Percentiles rank a stretch among this genome's conserved stretches.
These are phyloP conservation scores for Deilephila porcellus DNA, from an alignment of 2,888 invertebrate species.

Conservation along the genomic window DNA sequence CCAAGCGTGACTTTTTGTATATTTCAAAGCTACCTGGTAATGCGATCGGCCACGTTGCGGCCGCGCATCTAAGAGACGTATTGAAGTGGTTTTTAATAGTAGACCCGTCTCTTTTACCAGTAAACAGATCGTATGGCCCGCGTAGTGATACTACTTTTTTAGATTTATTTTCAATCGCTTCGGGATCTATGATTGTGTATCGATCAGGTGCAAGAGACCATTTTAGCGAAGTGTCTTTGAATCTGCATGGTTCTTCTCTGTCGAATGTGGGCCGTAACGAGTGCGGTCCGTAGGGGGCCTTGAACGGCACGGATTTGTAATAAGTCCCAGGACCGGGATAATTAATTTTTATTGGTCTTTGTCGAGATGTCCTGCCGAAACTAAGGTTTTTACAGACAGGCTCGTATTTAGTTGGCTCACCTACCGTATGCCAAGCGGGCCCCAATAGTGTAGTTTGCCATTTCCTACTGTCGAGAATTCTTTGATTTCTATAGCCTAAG, in stretches of 20 bases:
- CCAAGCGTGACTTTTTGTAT: slow-evolving; percentile 64
- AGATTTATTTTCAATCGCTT: slow-evolving; percentile 65
- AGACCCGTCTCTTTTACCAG: slow-evolving; percentile 77
- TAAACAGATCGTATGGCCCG: slow-evolving; percentile 77
- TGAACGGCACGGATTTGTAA: slow-evolving; percentile 60
- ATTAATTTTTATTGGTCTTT: slow-evolving; percentile 43
- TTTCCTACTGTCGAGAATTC: slow-evolving; percentile 55
- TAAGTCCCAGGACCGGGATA: slow-evolving; percentile 73
- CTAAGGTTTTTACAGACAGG: slow-evolving; percentile 65
- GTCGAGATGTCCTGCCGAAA: slow-evolving; percentile 67
- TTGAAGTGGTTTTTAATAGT: slow-evolving; percentile 83
- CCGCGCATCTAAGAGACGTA: slow-evolving; percentile 53
- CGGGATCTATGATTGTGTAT: slow-evolving; percentile 69
- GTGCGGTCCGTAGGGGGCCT: slow-evolving; percentile 67
- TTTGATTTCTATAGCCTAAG: slow-evolving; percentile 74
- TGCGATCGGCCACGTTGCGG: slow-evolving; percentile 71
- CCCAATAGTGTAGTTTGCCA: slow-evolving; percentile 65
- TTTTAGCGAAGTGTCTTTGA: slow-evolving; percentile 57
- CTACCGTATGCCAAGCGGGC: slow-evolving; percentile 67
- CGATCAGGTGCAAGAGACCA: slow-evolving; percentile 74
- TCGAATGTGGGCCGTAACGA: slow-evolving; percentile 66
- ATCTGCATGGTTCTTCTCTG: slow-evolving; percentile 69
- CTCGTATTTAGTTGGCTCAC: slow-evolving; percentile 47
- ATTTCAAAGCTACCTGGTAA: slow-evolving; percentile 64
- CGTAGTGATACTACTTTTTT: slow-evolving; percentile 68